These are phyloP conservation scores for Ormyrus labotus DNA, from an alignment of 2,888 invertebrate species.

Conservation along the genomic window DNA sequence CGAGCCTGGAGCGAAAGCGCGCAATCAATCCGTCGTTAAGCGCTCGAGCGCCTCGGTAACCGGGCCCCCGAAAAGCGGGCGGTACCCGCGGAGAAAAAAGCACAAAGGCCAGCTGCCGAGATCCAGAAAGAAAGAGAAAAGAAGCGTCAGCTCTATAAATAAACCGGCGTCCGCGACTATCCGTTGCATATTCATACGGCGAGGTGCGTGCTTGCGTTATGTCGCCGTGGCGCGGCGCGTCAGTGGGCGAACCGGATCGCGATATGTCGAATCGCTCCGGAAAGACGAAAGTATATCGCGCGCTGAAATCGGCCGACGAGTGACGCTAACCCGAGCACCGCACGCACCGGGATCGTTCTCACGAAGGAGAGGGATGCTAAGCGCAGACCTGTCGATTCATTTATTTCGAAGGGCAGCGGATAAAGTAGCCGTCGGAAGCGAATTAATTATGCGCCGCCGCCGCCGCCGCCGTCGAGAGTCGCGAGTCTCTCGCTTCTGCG, in stretches of 20 bases:
- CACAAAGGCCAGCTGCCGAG: constrained; percentile 52
- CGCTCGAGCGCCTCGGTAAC: background rate
- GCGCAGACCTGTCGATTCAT: background rate
- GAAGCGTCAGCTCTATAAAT: constrained; percentile 74
- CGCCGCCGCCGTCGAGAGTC: too few relatives aligned
- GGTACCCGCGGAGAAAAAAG: constrained; percentile 28
- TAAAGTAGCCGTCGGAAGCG: constrained; percentile 5
- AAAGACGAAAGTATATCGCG: constrained; percentile 62
- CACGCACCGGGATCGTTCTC: too few relatives aligned
- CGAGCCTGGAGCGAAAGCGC: too few relatives aligned
- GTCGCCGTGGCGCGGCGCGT: background rate
- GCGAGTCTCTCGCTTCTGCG: too few relatives aligned
- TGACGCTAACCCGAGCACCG: too few relatives aligned
- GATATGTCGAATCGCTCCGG: constrained; percentile 72
- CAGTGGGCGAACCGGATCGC: constrained; percentile 74
- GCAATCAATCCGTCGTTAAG: too few relatives aligned
- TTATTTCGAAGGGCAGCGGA: background rate
- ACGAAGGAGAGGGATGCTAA: background rate
- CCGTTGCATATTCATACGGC: constrained; percentile 74
- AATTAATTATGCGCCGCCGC: background rate
- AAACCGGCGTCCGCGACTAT: constrained; percentile 65
- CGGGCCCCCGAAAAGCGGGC: background rate
- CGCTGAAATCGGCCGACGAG: constrained; percentile 63
- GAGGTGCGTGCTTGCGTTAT: constrained; percentile 62
- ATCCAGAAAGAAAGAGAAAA: background rate